Base-by-base conservation (phyloP, 1,140 invertebrate species). In the Lepidurus couesii region DNA sequence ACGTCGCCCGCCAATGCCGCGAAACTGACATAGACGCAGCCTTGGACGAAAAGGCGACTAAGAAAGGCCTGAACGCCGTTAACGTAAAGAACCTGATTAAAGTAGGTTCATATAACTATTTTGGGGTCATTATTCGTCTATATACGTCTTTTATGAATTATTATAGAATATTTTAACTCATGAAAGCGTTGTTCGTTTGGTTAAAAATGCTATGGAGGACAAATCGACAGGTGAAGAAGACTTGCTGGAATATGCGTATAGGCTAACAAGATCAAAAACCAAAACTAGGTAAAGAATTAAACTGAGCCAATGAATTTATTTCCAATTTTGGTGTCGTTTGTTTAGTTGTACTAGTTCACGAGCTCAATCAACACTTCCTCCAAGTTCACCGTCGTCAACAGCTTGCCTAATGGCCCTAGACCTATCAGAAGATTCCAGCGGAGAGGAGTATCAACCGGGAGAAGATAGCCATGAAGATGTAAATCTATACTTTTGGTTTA, bases 111-210 rank as follows among this genome's bases (percentile, higher is more conserved):
- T n/a, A 11, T 65, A 65, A 65, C 1, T 34, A 16, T 65, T 0
- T n/a, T 13, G n/a, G 13, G 21, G 7, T n/a, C 5, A 0, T 47
- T 47, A 16, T 65, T 65, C n/a, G 16, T 21, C 13, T 13, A 7
- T 21, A 65, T 7, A 16, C 45, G 3, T 5, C 16, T 9, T 65
- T 16, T 65, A 13, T 21, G 0, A 13, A 9, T 65, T 65, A 47
- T 9, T 13, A 11, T 65, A 65, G 53, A 65, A 65, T 65, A 16
- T 65, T 65, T 65, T 65, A 16, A 65, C 53, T 1, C 53, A 65
- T 16, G 53, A 65, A 65, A 65, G 53, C 13, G 53, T 65, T 16
- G 53, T 65, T 65, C 53, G 53, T 9, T 65, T 65, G 53, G 53
- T 65, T 16, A 65, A 65, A 65, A 65, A 65, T 21, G 53, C 53